Percentiles rank a stretch among this genome's conserved stretches.
Evolutionary conservation across 92 coral and sea anemone genomes (phyloP).

Genomic region (Siderastrea siderea): DNA sequence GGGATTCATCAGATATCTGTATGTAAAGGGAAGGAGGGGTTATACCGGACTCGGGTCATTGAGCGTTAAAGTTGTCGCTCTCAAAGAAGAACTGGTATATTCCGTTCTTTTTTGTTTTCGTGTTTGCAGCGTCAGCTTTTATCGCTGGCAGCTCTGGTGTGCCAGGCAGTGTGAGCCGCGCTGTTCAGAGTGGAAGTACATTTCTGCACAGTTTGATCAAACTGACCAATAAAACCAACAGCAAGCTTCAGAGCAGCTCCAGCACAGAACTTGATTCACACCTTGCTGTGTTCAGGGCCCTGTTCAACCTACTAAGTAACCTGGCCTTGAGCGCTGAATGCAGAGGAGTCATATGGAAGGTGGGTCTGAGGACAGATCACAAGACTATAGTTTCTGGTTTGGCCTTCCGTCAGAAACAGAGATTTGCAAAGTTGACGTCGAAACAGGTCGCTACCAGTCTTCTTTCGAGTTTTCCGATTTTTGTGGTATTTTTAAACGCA

Average conservation of each 20-base stretch:
- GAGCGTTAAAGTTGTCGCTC: background rate
- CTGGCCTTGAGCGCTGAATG: conserved; percentile 89
- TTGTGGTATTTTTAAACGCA: too few species aligned
- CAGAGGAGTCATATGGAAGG: conserved; percentile 98
- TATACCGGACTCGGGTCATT: too few species aligned
- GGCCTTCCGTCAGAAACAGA: too few species aligned
- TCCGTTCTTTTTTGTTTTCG: background rate
- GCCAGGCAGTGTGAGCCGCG: conserved; percentile 71
- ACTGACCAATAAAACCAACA: conserved; percentile 69
- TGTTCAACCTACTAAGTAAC: conserved; percentile 81
- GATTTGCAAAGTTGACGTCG: too few species aligned
- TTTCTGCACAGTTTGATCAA: conserved; percentile 88
- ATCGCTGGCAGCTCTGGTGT: conserved; percentile 78
- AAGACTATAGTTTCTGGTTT: too few species aligned
- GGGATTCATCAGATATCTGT: too few species aligned
- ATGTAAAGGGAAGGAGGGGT: too few species aligned
- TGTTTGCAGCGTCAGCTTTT: conserved; percentile 56
- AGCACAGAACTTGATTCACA: conserved; percentile 76
- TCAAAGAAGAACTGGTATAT: background rate
- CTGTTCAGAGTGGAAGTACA: conserved; percentile 83
- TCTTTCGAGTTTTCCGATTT: too few species aligned
- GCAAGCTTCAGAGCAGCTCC: conserved; percentile 74
- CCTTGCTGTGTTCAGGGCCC: conserved; percentile 73
- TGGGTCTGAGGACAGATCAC: conserved; percentile 2
- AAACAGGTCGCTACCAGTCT: too few species aligned